Conservation (phyloP, 1,140 invertebrate genomes). For the Chelonus insularis region DNA sequence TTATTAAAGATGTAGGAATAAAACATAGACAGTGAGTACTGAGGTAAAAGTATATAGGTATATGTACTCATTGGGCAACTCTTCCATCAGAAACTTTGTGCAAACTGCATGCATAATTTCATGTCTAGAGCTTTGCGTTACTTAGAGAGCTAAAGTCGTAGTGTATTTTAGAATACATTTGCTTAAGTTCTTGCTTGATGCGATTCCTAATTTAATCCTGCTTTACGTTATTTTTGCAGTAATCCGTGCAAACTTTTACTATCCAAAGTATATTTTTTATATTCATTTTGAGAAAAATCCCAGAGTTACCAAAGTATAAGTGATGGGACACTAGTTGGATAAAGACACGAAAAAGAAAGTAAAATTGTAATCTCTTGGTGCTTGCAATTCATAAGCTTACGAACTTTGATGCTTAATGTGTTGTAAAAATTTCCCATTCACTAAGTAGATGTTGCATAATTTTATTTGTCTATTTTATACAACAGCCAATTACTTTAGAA, state of each 20-base stretch:
- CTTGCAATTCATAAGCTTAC: too few relatives aligned
- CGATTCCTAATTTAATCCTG: conserved; percentile 38
- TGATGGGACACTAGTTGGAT: too few relatives aligned
- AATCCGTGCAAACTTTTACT: conserved; percentile 39
- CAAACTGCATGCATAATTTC: conserved; percentile 19
- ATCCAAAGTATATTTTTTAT: conserved; percentile 35
- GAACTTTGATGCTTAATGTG: too few relatives aligned
- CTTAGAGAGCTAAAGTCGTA: neutral
- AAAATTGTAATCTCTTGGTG: too few relatives aligned
- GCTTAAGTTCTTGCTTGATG: conserved; percentile 7
- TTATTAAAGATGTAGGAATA: too few relatives aligned
- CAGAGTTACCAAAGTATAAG: neutral
- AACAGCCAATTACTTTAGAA: too few relatives aligned
- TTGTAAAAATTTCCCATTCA: too few relatives aligned
- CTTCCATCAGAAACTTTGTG: neutral
- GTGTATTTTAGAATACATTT: conserved; percentile 17
- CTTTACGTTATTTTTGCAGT: conserved; percentile 42
- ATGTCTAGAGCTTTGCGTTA: neutral
- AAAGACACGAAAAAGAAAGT: neutral
- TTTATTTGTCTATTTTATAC: too few relatives aligned
- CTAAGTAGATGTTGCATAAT: too few relatives aligned
- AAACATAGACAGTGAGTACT: too few relatives aligned
- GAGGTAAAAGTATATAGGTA: too few relatives aligned
- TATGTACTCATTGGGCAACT: too few relatives aligned
- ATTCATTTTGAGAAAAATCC: neutral